These are phyloP conservation scores for Nebria ingens DNA, from an alignment of 1,140 invertebrate species.

Conservation along the genomic window DNA sequence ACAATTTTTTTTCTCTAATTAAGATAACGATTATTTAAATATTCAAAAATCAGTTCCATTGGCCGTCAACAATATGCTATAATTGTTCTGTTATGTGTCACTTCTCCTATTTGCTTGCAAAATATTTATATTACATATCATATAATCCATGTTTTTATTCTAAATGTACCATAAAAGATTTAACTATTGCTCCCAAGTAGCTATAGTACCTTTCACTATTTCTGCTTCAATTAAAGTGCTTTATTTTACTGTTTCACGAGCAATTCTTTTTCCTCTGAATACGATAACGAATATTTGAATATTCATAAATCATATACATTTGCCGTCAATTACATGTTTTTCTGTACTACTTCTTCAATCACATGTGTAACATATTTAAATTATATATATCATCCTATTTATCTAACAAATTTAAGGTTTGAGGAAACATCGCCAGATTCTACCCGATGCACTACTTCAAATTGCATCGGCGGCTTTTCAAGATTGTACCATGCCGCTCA, in stretches of 20 bases:
- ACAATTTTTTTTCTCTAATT: too few species aligned
- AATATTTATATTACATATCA: too few species aligned
- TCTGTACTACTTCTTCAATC: not conserved
- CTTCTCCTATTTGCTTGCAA: too few species aligned
- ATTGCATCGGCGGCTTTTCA: slow-evolving; percentile 65
- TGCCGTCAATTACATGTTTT: not conserved
- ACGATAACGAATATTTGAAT: not conserved
- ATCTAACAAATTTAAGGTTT: slow-evolving; percentile 46
- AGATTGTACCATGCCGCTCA: slow-evolving; percentile 49
- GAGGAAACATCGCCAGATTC: slow-evolving; percentile 53
- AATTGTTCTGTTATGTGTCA: too few species aligned
- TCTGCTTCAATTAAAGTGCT: not conserved
- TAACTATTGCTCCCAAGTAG: too few species aligned
- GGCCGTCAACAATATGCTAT: too few species aligned
- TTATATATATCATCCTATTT: slow-evolving; percentile 43
- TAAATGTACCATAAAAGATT: too few species aligned
- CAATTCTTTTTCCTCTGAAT: not conserved
- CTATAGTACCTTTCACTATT: too few species aligned
- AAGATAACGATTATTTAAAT: too few species aligned
- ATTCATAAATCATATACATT: not conserved
- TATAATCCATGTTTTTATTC: too few species aligned
- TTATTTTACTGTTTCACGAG: not conserved
- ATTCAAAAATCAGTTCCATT: too few species aligned
- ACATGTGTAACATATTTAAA: slow-evolving; percentile 1
- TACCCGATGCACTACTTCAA: slow-evolving; percentile 46